A percentile compares a stretch with the other conserved stretches of the same genome.
Evolutionary conservation across 2,888 invertebrate species (phyloP).

Genomic region (Oscheius myriophilus): DNA sequence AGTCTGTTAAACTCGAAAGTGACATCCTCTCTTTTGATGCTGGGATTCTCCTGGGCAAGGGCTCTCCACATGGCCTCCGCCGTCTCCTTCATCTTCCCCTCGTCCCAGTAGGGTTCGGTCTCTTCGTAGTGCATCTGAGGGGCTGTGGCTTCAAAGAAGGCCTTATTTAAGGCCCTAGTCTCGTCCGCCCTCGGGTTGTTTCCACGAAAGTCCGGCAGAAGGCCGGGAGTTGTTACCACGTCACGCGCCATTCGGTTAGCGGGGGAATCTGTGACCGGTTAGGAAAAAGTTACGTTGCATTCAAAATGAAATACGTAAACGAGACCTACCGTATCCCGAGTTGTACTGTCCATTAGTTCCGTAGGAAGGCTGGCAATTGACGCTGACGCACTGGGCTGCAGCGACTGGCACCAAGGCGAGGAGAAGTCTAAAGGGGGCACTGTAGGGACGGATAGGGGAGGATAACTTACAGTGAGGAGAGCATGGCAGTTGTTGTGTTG

Average conservation of each 20-base stretch:
- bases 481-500: conserved; percentile 21
- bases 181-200: conserved; percentile 61
- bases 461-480: conserved; percentile 19
- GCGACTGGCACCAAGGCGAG: conserved; percentile 5
- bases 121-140: background rate
- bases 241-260: background rate
- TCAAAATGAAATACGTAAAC: background rate
- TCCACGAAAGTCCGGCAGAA: conserved; percentile 64
- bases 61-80: conserved; percentile 11
- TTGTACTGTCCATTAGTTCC: conserved; percentile 16
- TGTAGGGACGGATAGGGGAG: background rate
- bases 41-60: background rate
- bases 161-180: conserved; percentile 56
- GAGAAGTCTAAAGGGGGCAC: background rate
- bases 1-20: conserved; percentile 17
- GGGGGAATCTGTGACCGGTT: conserved; percentile 13
- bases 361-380: background rate
- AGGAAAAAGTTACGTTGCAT: background rate
- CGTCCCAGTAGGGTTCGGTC: conserved; percentile 8
- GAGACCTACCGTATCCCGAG: background rate
- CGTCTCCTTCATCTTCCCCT: conserved; percentile 5
- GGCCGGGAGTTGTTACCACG: conserved; percentile 44
- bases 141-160: conserved; percentile 60
- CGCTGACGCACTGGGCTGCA: conserved; percentile 4
- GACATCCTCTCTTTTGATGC: conserved; percentile 4